These are phyloP conservation scores for Sus scrofa DNA, from an alignment of 2,113 vertebrate genomes.

Conservation along the genomic window DNA sequence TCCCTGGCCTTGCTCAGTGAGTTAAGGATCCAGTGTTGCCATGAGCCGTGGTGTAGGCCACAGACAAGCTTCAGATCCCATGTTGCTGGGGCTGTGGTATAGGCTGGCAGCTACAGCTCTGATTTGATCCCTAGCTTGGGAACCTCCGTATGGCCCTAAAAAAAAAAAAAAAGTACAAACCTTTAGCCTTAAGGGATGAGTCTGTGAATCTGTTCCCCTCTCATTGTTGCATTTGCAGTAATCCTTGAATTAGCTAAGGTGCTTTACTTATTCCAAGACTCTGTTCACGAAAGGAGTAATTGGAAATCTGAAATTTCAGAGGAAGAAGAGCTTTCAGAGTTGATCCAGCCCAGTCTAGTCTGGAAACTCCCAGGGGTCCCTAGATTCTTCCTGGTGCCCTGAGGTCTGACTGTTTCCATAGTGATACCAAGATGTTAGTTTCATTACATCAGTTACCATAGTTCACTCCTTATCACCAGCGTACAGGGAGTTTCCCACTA, in stretches of 20 bases:
- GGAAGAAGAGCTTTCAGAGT: background rate
- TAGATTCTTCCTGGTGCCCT: background rate
- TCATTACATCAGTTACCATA: background rate
- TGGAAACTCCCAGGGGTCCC: background rate
- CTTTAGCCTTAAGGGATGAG: background rate
- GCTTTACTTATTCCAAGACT: background rate
- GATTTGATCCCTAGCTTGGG: too few species aligned
- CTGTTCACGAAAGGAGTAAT: background rate
- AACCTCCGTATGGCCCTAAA: too few species aligned
- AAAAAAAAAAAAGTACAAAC: too few species aligned
- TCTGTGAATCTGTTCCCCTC: fast-evolving
- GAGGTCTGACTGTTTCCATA: background rate
- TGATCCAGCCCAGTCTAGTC: background rate
- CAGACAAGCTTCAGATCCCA: too few species aligned
- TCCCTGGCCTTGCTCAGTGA: too few species aligned
- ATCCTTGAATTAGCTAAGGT: background rate
- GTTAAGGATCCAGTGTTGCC: too few species aligned
- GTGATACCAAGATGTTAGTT: background rate
- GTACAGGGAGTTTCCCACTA: background rate
- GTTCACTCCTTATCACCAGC: fast-evolving
- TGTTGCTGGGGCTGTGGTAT: too few species aligned
- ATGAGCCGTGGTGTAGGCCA: too few species aligned
- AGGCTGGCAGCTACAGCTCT: too few species aligned
- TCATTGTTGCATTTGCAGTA: background rate
- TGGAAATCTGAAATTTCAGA: background rate